Evolutionary conservation across 2,797 vertebrate species (phyloP).

Genomic region (Chelmon rostratus): DNA sequence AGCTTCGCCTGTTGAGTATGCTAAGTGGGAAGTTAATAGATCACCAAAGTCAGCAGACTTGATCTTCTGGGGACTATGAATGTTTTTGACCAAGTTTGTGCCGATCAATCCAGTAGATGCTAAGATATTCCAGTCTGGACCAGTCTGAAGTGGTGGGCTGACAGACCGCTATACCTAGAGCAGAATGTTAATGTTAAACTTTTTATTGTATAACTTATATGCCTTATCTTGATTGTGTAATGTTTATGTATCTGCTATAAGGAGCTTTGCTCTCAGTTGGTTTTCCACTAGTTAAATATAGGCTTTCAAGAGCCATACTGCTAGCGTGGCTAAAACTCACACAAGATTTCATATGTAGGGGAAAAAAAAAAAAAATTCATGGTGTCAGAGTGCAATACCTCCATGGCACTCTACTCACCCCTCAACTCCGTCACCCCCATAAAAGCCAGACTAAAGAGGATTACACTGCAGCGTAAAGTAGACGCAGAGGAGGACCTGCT

Average conservation of each 20-base stretch:
- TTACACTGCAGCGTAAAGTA: constrained; percentile 59
- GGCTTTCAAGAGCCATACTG: neutral
- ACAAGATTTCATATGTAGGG: constrained; percentile 13
- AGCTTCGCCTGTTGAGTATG: neutral
- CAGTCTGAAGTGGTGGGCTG: neutral
- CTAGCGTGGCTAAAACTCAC: constrained; percentile 10
- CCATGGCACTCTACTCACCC: constrained; percentile 35
- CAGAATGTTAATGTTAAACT: too few relatives aligned
- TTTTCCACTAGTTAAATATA: too few relatives aligned
- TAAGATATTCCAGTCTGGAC: constrained; percentile 7
- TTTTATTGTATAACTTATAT: too few relatives aligned
- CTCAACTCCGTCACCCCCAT: constrained; percentile 52
- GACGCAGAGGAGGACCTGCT: constrained; percentile 61
- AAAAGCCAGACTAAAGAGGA: constrained; percentile 67
- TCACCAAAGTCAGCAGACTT: neutral
- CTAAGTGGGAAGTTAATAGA: neutral
- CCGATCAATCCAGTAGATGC: neutral
- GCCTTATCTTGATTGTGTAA: too few relatives aligned
- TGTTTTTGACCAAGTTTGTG: too few relatives aligned
- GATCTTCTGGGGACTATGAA: too few relatives aligned
- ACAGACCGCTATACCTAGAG: neutral
- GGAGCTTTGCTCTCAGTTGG: too few relatives aligned
- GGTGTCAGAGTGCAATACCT: constrained; percentile 39
- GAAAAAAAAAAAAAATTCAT: constrained; percentile 14
- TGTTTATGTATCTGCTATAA: too few relatives aligned